A percentile compares a stretch with the other conserved stretches of the same genome.
phyloP scores from a whole-genome alignment of 2,113 vertebrate genomes.

The Gambusia holbrooki region DNA sequence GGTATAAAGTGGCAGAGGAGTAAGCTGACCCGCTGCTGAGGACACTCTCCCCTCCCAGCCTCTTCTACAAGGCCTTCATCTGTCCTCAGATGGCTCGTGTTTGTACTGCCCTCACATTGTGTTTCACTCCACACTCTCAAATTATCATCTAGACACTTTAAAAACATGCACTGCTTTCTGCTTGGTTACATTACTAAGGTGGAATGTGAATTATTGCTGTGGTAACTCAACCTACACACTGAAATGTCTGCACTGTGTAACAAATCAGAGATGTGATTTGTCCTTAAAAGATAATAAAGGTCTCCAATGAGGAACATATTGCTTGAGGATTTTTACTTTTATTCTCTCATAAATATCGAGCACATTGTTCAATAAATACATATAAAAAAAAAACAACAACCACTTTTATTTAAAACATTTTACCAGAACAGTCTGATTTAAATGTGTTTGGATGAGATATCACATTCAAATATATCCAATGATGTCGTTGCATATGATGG shows the following conservation, averaged over 20 bases:
- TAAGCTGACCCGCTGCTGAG: neutral
- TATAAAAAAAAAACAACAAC: neutral
- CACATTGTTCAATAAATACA: constrained; percentile 10
- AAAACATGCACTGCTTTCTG: neutral
- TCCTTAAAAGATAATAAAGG: constrained; percentile 23
- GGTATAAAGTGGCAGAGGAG: neutral
- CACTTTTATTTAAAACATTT: neutral
- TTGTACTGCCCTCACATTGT: neutral
- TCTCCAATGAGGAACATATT: constrained; percentile 22
- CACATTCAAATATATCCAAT: constrained; percentile 89
- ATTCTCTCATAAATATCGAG: neutral
- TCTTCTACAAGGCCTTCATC: constrained; percentile 26
- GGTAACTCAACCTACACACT: neutral
- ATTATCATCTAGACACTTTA: constrained; percentile 1
- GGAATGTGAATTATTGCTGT: neutral
- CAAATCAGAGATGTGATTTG: neutral
- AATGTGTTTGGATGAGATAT: constrained; percentile 6
- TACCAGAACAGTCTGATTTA: neutral
- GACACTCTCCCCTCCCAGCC: neutral
- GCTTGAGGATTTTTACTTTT: constrained; percentile 20
- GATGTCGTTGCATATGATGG: constrained; percentile 94
- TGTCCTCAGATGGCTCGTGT: constrained; percentile 39
- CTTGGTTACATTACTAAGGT: neutral
- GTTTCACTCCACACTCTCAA: constrained; percentile 18
- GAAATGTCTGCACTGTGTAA: neutral